Conservation (phyloP, 2,113 vertebrate genomes). For the Prochilodus magdalenae region DNA sequence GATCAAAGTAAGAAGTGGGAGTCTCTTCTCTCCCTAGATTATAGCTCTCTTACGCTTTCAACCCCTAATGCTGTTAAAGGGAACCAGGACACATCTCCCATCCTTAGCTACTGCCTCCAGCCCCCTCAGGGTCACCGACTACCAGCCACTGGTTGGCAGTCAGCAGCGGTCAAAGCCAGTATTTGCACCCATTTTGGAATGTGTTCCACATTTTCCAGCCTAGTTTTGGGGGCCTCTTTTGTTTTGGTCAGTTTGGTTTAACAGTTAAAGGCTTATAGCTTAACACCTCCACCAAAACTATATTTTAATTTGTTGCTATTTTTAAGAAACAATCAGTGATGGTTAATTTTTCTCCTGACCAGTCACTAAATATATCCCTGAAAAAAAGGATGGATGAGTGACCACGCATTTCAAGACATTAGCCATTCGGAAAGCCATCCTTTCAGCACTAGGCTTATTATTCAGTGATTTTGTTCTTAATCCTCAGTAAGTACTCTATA, state of each 20-base stretch:
- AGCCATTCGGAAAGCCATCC: too few relatives aligned
- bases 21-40: conserved; percentile 78
- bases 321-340: too few relatives aligned
- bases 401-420: too few relatives aligned
- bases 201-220: neutral
- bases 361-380: too few relatives aligned
- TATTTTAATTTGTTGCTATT: too few relatives aligned
- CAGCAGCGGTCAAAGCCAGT: conserved; percentile 33
- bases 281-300: too few relatives aligned
- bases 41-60: conserved; percentile 71
- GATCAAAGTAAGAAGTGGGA: conserved; percentile 80
- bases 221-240: neutral
- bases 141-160: conserved; percentile 44
- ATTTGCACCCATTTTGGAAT: neutral
- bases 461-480: too few relatives aligned
- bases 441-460: too few relatives aligned
- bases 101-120: conserved; percentile 64
- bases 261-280: too few relatives aligned
- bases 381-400: too few relatives aligned
- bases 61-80: conserved; percentile 77
- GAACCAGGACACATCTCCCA: conserved; percentile 69
- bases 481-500: too few relatives aligned
- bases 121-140: conserved; percentile 42
- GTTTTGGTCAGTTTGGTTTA: neutral
- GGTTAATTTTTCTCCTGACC: too few relatives aligned